Base-by-base conservation (phyloP, 2,113 vertebrate genomes). In the Thunnus thynnus region DNA sequence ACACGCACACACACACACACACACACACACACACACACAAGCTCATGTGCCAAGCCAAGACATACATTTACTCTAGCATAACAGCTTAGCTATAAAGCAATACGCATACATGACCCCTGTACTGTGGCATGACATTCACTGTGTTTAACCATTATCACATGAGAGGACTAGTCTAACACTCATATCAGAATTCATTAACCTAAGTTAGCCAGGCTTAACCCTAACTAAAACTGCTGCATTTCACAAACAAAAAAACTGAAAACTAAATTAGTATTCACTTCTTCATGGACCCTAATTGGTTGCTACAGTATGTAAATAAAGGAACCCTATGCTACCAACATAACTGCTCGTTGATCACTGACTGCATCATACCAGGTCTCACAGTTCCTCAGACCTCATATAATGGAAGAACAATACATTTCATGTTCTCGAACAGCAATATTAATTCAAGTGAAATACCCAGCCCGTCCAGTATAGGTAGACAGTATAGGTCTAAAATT, bases 301-400 rank as follows among this genome's bases (percentile, higher is more conserved):
- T 41, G 27, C 18, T 41, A 20, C 27, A 25, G n/a, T 22, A 46
- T 83, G 41, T 13, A 69, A 58, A 80, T 32, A 68, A 58, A 58
- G 17, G 22, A 75, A 12, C 3, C 7, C 3, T 3, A 20, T 65
- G 16, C 36, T 47, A 73, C 10, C 10, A 47, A 66, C 1, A 63
- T 46, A 62, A 71, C 3, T 12, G 1, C 25, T 36, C 12, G 4
- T 9, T 72, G 13, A 25, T 16, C 5, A 3, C 4, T 65, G 30
- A 44, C 10, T 54, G 17, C 13, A 55, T 22, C 25, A 47, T 56
- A 14, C 8, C 44, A 17, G 0, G 72, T 13, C 63, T 63, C 4
- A 16, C 16, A 57, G 50, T 36, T 62, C 25, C 48, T 22, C 5
- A 18, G 1, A 62, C 5, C 58, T 64, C 18, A 22, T 22, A 6